phyloP scores from a whole-genome alignment of 2,888 invertebrate genomes.

The Watsonalla cultraria region DNA sequence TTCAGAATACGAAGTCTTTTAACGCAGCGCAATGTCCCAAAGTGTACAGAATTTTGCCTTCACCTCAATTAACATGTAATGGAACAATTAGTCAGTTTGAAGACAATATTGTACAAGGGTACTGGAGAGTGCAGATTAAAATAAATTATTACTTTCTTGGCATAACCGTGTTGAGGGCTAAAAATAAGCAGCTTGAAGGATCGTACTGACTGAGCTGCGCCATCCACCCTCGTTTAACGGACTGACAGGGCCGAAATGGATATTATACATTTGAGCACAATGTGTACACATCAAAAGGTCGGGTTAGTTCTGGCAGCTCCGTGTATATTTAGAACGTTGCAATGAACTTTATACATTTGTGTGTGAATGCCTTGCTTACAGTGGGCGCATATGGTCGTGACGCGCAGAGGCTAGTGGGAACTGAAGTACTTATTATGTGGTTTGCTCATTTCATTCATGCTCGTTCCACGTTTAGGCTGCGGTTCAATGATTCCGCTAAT shows the following conservation, averaged over 20 bases:
- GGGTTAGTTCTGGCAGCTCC: conserved; percentile 34
- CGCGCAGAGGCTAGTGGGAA: neutral
- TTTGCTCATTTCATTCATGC: neutral
- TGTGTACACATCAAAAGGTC: conserved; percentile 40
- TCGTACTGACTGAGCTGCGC: conserved; percentile 9
- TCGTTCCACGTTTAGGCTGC: neutral
- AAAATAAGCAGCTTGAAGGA: conserved; percentile 23
- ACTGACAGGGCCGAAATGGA: conserved; percentile 47
- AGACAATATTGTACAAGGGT: neutral
- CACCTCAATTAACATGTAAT: too few species aligned
- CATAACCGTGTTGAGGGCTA: conserved; percentile 16
- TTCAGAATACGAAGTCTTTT: too few species aligned
- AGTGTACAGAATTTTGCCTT: too few species aligned
- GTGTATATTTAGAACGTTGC: conserved; percentile 38
- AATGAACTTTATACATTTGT: conserved; percentile 12
- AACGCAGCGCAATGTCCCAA: too few species aligned
- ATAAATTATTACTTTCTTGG: conserved; percentile 16
- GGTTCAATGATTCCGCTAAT: too few species aligned
- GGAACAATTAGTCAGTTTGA: too few species aligned
- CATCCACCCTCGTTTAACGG: conserved; percentile 35
- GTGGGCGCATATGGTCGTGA: neutral
- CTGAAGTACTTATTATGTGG: too few species aligned
- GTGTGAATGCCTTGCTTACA: neutral
- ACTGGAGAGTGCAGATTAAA: conserved; percentile 6
- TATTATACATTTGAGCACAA: conserved; percentile 34